These are phyloP conservation scores for Anthoscopus minutus DNA, from an alignment of 2,113 vertebrate species.

Conservation along the genomic window DNA sequence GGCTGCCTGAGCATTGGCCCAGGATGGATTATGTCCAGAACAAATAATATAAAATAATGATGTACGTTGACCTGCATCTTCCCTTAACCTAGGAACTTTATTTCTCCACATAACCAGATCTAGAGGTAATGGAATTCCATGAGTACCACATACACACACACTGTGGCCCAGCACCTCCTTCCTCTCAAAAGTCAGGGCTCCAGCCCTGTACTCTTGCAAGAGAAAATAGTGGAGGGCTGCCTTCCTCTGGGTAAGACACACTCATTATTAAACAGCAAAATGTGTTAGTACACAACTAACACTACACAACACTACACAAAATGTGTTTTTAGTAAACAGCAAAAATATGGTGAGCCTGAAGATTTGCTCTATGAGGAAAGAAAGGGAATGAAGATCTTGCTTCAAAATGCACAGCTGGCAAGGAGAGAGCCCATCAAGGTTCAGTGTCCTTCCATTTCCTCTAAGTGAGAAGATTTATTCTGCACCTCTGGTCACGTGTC, in stretches of 20 bases:
- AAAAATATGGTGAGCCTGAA: accelerated
- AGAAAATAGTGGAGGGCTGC: not conserved
- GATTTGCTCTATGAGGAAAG: not conserved
- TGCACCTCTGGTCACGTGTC: accelerated
- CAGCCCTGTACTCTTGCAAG: not conserved
- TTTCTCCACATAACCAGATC: not conserved
- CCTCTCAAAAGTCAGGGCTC: not conserved
- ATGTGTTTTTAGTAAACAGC: not conserved
- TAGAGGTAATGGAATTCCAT: not conserved
- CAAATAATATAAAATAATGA: not conserved
- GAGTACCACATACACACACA: not conserved
- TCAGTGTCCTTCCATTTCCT: not conserved
- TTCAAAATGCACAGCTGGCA: not conserved
- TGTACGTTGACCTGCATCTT: not conserved
- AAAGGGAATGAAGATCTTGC: not conserved
- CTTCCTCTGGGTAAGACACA: not conserved
- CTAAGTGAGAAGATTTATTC: not conserved
- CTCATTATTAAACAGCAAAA: not conserved
- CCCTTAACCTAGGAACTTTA: not conserved
- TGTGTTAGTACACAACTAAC: no score
- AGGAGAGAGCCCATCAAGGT: not conserved
- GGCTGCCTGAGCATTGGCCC: not conserved
- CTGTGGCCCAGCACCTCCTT: not conserved
- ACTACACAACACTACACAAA: no score
- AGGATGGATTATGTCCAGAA: not conserved